Percentiles rank a stretch among this genome's conserved stretches.
Evolutionary conservation across 2,888 invertebrate species (phyloP).

Genomic region (Caradrina kadenii): DNA sequence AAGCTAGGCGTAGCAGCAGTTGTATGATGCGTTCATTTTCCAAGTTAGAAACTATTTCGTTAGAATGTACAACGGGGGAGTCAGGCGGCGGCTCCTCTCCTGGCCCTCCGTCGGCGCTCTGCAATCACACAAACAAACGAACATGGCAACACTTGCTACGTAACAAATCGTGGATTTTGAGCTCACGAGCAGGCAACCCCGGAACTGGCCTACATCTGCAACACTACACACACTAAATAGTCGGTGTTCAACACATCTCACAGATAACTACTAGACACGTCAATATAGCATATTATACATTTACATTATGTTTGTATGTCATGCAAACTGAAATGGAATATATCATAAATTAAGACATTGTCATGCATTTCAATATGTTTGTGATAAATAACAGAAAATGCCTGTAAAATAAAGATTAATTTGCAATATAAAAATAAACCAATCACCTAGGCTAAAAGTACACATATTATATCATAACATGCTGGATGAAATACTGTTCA

Average conservation of each 20-base stretch:
- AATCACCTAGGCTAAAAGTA: slow-evolving; percentile 63
- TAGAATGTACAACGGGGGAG: slow-evolving; percentile 80
- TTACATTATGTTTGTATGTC: slow-evolving; percentile 48
- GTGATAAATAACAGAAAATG: slow-evolving; percentile 65
- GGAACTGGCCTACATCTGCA: slow-evolving; percentile 87
- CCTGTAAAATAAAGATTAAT: slow-evolving; percentile 77
- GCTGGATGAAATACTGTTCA: slow-evolving; percentile 40
- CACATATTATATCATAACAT: slow-evolving; percentile 60
- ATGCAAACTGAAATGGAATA: slow-evolving; percentile 81
- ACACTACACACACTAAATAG: slow-evolving; percentile 87
- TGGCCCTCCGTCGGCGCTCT: slow-evolving; percentile 77
- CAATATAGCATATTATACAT: slow-evolving; percentile 57
- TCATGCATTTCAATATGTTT: slow-evolving; percentile 65
- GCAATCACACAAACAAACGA: slow-evolving; percentile 88
- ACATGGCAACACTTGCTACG: slow-evolving; percentile 86
- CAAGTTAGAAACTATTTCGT: slow-evolving; percentile 67
- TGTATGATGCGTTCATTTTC: slow-evolving; percentile 66
- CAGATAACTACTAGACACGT: slow-evolving; percentile 63
- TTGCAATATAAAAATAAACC: slow-evolving; percentile 66
- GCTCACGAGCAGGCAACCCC: slow-evolving; percentile 80
- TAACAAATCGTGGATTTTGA: slow-evolving; percentile 64
- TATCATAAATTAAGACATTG: slow-evolving; percentile 65
- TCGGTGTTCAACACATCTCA: slow-evolving; percentile 64
- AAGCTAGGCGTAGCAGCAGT: slow-evolving; percentile 54
- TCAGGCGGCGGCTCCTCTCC: slow-evolving; percentile 73